These are phyloP conservation scores for Lytechinus pictus DNA, from an alignment of 35 echinoderm and acorn worm genomes.

Conservation along the genomic window DNA sequence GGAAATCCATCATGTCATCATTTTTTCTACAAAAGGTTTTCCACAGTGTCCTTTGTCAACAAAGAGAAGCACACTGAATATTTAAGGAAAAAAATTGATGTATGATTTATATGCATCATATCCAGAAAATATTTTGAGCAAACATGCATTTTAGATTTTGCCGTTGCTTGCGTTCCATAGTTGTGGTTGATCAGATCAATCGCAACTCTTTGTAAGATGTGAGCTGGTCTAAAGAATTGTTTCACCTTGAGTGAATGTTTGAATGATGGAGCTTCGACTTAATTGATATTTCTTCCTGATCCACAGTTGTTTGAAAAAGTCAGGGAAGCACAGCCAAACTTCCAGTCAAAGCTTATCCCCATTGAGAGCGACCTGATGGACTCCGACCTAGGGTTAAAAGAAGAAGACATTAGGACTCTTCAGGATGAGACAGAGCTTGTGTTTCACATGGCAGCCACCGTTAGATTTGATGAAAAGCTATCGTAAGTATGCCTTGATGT, in stretches of 20 bases:
- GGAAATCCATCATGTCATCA: no score
- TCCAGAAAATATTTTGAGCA: no score
- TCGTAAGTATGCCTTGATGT: constrained; percentile 39
- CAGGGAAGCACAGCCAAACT: not conserved
- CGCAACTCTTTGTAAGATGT: no score
- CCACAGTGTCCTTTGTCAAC: no score
- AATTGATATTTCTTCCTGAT: not conserved
- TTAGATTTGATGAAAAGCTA: not conserved
- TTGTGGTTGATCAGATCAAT: no score
- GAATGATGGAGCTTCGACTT: no score
- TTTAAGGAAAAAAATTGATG: no score
- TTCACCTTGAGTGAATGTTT: not conserved
- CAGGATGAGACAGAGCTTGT: constrained; percentile 73
- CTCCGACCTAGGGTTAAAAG: constrained; percentile 71
- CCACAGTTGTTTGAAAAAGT: constrained; percentile 87
- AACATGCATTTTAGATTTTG: no score
- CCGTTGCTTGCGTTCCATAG: no score
- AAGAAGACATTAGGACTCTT: constrained; percentile 68
- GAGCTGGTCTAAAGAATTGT: not conserved
- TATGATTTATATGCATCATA: no score
- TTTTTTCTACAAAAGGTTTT: no score
- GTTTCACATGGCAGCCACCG: constrained; percentile 45
- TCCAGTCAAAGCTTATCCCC: constrained; percentile 72
- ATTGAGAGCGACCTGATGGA: constrained; percentile 76
- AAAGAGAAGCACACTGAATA: no score